Conservation (phyloP, 2,113 vertebrate genomes). For the Proterorhinus semilunaris region DNA sequence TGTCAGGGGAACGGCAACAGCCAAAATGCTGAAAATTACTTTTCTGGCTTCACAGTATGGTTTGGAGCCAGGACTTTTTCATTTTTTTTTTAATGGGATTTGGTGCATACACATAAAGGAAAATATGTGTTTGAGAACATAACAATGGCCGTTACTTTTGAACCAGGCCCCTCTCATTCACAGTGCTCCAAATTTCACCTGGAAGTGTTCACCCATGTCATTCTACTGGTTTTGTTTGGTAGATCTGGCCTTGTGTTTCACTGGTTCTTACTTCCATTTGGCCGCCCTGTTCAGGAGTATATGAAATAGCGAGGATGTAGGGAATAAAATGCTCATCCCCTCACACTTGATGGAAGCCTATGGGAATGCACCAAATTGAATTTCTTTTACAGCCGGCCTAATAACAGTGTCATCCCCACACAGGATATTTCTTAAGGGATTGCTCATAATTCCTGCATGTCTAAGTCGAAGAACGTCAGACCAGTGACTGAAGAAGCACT, state of each 20-base stretch:
- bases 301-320: constrained; percentile 24
- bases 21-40: constrained; percentile 56
- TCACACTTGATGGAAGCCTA: constrained; percentile 21
- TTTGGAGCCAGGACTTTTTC: constrained; percentile 21
- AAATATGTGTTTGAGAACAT: constrained; percentile 22
- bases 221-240: constrained; percentile 13
- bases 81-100: constrained; percentile 37
- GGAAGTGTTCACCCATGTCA: constrained; percentile 1
- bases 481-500: not conserved
- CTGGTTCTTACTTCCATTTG: constrained; percentile 3
- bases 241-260: constrained; percentile 9
- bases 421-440: constrained; percentile 27
- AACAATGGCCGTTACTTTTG: constrained; percentile 5
- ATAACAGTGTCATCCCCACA: constrained; percentile 18
- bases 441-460: constrained; percentile 21
- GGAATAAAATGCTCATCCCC: constrained; percentile 11
- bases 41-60: constrained; percentile 43
- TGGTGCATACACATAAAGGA: constrained; percentile 24
- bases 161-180: not conserved
- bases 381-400: constrained; percentile 37
- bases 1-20: constrained; percentile 42
- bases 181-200: not conserved
- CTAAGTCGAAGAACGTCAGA: constrained; percentile 5
- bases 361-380: constrained; percentile 41
- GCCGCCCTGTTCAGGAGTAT: constrained; percentile 26